A percentile compares a stretch with the other conserved stretches of the same genome.
Conservation (phyloP, 2,113 vertebrate species). For the Alligator mississippiensis region DNA sequence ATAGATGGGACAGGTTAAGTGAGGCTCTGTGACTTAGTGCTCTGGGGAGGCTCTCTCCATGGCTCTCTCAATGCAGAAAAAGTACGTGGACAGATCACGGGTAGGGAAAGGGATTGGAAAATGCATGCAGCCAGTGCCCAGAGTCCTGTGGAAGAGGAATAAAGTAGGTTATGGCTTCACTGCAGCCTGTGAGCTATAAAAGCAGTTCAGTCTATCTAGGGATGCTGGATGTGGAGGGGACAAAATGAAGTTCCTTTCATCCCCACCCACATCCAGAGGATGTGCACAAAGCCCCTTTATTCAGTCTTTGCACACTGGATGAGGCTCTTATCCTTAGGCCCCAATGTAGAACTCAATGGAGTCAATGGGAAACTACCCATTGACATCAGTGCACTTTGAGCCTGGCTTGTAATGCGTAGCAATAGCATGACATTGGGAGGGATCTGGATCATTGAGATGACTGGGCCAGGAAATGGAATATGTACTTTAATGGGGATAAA, state of each 20-base stretch:
- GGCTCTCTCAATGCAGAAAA: not conserved
- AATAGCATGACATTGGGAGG: not conserved
- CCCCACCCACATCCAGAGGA: not conserved
- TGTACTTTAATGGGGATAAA: slow-evolving; percentile 33
- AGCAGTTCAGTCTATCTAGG: not conserved
- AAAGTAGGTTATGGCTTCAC: not conserved
- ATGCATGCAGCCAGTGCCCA: not conserved
- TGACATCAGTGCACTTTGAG: fast-evolving
- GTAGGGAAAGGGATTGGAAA: not conserved
- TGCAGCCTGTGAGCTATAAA: not conserved
- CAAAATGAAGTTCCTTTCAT: not conserved
- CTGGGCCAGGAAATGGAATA: slow-evolving; percentile 20
- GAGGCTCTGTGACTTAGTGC: not conserved
- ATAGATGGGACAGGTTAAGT: fast-evolving
- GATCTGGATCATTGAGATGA: not conserved
- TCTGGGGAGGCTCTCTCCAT: not conserved
- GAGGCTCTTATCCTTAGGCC: not conserved
- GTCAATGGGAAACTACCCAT: not conserved
- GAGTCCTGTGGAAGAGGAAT: not conserved
- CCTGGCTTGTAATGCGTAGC: not conserved
- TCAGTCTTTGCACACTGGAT: not conserved
- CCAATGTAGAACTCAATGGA: not conserved
- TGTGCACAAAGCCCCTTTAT: not conserved
- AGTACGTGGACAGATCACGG: not conserved
- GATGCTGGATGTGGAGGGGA: not conserved